Percentiles rank a stretch among this genome's conserved stretches.
Evolutionary conservation across 2,113 vertebrate species (phyloP).

Genomic region (Oryzias curvinotus): DNA sequence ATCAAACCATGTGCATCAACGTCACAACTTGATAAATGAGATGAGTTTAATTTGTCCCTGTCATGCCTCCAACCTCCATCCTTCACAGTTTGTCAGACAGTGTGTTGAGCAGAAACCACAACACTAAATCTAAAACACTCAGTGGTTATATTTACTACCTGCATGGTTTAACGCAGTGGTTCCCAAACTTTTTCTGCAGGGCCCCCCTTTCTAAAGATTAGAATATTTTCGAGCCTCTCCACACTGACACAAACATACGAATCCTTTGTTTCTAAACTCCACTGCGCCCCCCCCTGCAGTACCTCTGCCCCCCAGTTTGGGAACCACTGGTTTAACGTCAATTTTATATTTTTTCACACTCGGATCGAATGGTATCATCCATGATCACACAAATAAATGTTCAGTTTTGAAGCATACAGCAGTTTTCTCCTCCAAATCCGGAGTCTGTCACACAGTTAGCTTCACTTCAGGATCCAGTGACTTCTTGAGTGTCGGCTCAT

Average conservation of each 20-base stretch:
- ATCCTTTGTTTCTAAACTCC: too few relatives aligned
- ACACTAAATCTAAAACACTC: constrained; percentile 29
- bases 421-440: constrained; percentile 8
- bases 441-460: background rate
- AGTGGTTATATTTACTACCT: constrained; percentile 19
- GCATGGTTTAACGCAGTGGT: background rate
- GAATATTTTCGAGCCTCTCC: too few relatives aligned
- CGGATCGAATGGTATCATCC: too few relatives aligned
- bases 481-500: constrained; percentile 13
- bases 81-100: constrained; percentile 6
- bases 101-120: constrained; percentile 27
- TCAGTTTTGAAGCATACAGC: constrained; percentile 28
- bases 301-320: too few relatives aligned
- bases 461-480: constrained; percentile 22
- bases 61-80: constrained; percentile 6
- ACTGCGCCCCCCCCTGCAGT: too few relatives aligned
- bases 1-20: background rate
- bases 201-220: too few relatives aligned
- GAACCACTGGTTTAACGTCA: background rate
- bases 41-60: constrained; percentile 11
- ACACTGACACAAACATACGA: too few relatives aligned
- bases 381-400: constrained; percentile 24
- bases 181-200: too few relatives aligned
- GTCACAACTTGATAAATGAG: constrained; percentile 29
- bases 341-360: too few relatives aligned